Evolutionary conservation across 2,113 vertebrate genomes (phyloP).

Genomic region (Bufo gargarizans): DNA sequence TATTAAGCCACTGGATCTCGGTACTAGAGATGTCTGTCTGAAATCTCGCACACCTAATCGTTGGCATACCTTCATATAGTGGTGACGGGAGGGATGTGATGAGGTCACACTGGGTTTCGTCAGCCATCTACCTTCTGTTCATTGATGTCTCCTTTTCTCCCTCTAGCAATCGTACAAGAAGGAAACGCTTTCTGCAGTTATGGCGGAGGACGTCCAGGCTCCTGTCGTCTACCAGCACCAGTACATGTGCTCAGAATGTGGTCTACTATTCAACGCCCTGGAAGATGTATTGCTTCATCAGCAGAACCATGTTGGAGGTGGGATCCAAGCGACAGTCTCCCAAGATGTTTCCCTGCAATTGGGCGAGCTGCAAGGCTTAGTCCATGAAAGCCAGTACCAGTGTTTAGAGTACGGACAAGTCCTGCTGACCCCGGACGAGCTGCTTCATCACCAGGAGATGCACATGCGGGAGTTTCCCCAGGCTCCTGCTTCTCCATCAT

Average conservation of each 20-base stretch:
- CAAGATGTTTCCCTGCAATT: slow-evolving; percentile 43
- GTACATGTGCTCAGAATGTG: slow-evolving; percentile 91
- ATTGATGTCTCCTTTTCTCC: not conserved
- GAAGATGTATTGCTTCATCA: slow-evolving; percentile 88
- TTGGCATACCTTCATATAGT: no score
- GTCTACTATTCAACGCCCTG: slow-evolving; percentile 83
- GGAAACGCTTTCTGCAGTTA: not conserved
- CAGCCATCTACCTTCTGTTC: not conserved
- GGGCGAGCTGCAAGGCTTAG: slow-evolving; percentile 60
- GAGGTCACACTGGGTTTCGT: no score
- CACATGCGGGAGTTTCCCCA: slow-evolving; percentile 79
- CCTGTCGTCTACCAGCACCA: slow-evolving; percentile 82
- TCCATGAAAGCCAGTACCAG: slow-evolving; percentile 79
- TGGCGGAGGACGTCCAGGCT: slow-evolving; percentile 61
- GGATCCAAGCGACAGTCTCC: slow-evolving; percentile 35
- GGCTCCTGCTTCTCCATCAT: slow-evolving; percentile 8
- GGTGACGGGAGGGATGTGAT: no score
- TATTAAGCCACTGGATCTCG: no score
- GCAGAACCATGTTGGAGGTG: slow-evolving; percentile 76
- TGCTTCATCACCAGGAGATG: slow-evolving; percentile 86
- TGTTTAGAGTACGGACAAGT: slow-evolving; percentile 85
- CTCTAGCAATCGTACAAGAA: not conserved
- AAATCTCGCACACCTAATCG: no score
- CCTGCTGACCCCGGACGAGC: slow-evolving; percentile 78
- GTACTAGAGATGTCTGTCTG: no score